Base-by-base conservation (phyloP, 2,888 invertebrate species). In the Diaperis boleti region DNA sequence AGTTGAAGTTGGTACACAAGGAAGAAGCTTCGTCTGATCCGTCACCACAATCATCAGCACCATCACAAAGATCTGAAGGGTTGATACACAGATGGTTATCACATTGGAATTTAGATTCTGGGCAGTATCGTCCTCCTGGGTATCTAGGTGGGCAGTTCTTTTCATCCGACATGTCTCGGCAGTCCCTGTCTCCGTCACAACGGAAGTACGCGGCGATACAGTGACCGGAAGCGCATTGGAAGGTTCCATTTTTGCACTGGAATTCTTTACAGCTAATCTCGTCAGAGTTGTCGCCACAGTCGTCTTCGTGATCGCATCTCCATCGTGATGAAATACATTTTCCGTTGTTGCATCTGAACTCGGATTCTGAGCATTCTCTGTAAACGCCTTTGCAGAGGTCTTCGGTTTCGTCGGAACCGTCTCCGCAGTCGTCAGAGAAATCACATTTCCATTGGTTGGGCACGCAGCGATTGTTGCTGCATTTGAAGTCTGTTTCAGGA, bases 301-400 rank as follows among this genome's bases (percentile, higher is more conserved):
- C 98, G 78, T 97, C 95, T 79, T 97, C 96, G 81, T 94, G 94
- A 78, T 98, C 97, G 80, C 98, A 98, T 33, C 94, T 87, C 95
- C 96, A 96, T 65, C 96, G 85, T 0, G 91, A 91, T 0, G 96
- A 95, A 49, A 97, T 94, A 76, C 96, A 96, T 76, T 94, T 94
- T 31, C 93, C 92, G 76, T 95, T 95, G 41, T 84, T 87, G 76
- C 96, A 96, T 54, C 72, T 72, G 85, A 95, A 96, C 77, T 96
- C 96, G 0, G 94, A 95, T 78, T 97, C 96, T 0, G 96, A 96
- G 76, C 97, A 98, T 57, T 93, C 90, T 13, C 98, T 85, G 79
- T 95, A 96, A 61, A 85, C 86, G 54, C 91, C 90, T 73, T 91
- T 90, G 80, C 97, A 98, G 22, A 92, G 83, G 0, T 88, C 83